phyloP scores from a whole-genome alignment of 2,797 vertebrate species.

The Pogonophryne albipinna region DNA sequence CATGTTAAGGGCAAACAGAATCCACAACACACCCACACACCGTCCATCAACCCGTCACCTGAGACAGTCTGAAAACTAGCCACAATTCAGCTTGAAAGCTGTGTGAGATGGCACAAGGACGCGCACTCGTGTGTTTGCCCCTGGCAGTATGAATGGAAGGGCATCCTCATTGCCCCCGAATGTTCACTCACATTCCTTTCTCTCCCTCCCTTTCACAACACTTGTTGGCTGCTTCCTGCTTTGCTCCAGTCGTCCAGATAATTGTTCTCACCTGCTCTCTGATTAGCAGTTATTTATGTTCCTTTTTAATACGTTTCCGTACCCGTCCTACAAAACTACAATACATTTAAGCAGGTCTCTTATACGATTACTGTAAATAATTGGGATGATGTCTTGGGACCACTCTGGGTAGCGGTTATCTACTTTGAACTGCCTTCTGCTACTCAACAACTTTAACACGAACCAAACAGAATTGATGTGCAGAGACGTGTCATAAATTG shows the following conservation, averaged over 20 bases:
- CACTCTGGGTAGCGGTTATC: neutral
- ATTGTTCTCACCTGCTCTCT: neutral
- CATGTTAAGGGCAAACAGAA: slow-evolving; percentile 26
- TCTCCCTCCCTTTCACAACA: slow-evolving; percentile 20
- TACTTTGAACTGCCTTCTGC: neutral
- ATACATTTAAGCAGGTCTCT: neutral
- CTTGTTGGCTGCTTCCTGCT: neutral
- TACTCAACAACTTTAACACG: neutral
- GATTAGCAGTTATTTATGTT: neutral
- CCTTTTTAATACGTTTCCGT: neutral
- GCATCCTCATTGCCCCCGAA: slow-evolving; percentile 57
- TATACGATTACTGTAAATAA: neutral
- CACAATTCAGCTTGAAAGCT: slow-evolving; percentile 39
- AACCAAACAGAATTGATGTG: neutral
- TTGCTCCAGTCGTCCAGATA: neutral
- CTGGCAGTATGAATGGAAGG: slow-evolving; percentile 43
- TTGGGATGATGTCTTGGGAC: neutral
- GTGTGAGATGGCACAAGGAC: slow-evolving; percentile 51
- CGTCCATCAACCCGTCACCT: slow-evolving; percentile 55
- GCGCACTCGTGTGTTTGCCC: slow-evolving; percentile 49
- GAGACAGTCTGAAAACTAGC: slow-evolving; percentile 45
- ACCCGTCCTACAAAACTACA: neutral
- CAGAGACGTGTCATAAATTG: neutral
- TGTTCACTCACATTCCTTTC: slow-evolving; percentile 43
- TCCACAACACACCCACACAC: slow-evolving; percentile 28